Base-by-base conservation (phyloP, 2,797 vertebrate genomes). In the Phalloptychus januarius region DNA sequence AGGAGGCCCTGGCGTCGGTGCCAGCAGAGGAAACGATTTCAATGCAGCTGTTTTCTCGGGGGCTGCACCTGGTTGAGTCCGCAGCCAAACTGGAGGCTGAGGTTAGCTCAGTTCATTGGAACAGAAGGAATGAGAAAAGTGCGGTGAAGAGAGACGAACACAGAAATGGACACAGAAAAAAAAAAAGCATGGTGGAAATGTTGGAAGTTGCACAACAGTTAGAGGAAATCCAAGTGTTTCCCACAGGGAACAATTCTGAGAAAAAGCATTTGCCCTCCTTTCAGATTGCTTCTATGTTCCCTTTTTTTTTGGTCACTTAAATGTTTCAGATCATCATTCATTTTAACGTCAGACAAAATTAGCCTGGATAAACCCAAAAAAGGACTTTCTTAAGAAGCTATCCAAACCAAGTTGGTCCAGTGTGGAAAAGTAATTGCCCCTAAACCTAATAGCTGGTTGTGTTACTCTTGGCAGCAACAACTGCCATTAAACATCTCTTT, bases 21-120 rank as follows among this genome's bases (percentile, higher is more conserved):
- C 76, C 86, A 75, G 88, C 45, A 40, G 84, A 90, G 85, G 87
- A 93, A 92, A 83, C 74, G 16, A 69, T 88, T 91, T 91, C 81
- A 85, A 86, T 83, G 91, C 91, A 91, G 88, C 86, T 94, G 93
- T 92, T 95, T 93, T 91, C 82, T 87, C 85, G 87, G 87, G 83
- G 76, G 89, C 83, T 72, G 86, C 93, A 94, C 92, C 94, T 95
- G 93, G 83, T 85, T 54, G 69, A 74, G 82, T 83, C 80, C 25
- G 16, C 82, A 85, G 82, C 90, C 85, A 87, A 87, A 86, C 85
- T 82, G 82, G 83, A 83, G 83, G 88, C 80, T 76, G 86, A 86
- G 87, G 86, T 92, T 88, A 89, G 82, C 83, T 87, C 72, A 85
- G 81, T 83, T 92, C 80, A 84, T 81, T 84, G 77, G 76, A 80